Evolutionary conservation across 2,113 vertebrate species (phyloP).

Genomic region (Petromus typicus): DNA sequence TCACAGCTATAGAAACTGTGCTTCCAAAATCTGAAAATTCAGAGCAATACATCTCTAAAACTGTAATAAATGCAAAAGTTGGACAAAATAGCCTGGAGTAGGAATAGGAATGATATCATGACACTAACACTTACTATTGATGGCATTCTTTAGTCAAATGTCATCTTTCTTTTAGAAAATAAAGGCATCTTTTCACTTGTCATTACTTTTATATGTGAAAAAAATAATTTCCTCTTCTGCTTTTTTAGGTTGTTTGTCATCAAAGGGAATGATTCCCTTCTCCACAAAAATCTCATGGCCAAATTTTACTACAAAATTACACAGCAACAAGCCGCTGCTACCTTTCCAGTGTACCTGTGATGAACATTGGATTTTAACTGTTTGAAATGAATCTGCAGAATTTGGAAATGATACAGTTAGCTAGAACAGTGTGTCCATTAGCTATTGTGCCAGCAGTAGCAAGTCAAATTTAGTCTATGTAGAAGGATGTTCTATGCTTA

Average conservation of each 20-base stretch:
- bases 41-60: conserved; percentile 64
- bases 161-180: not conserved
- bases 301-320: not conserved
- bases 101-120: conserved; percentile 15
- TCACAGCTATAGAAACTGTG: conserved; percentile 47
- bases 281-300: not conserved
- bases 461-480: not conserved
- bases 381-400: not conserved
- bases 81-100: conserved; percentile 14
- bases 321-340: not conserved
- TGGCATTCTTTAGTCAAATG: conserved; percentile 30
- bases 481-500: too few relatives aligned
- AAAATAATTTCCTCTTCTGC: conserved; percentile 48
- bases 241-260: not conserved
- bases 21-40: conserved; percentile 67
- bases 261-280: not conserved
- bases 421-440: not conserved
- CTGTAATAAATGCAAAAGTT: conserved; percentile 57
- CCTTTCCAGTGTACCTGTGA: not conserved
- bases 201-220: conserved; percentile 68
- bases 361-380: rapidly evolving
- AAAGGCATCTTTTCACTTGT: conserved; percentile 42
- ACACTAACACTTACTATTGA: not conserved
- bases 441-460: not conserved
- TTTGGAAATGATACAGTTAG: not conserved